These are phyloP conservation scores for Pectinophora gossypiella DNA, from an alignment of 1,140 invertebrate species.

Conservation along the genomic window DNA sequence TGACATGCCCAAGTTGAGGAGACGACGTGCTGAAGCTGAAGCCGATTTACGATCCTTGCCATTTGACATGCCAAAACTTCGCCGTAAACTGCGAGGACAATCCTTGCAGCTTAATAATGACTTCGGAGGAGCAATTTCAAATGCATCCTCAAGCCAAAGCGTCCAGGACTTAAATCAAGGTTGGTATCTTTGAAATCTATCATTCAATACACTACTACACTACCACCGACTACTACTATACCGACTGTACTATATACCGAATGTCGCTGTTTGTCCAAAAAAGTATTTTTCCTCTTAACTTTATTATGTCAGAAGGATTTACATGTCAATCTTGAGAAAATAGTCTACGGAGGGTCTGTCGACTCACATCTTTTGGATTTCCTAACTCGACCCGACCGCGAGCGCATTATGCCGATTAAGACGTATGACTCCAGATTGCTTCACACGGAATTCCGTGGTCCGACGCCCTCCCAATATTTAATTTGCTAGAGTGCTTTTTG, in stretches of 20 bases:
- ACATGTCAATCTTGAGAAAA: constrained; percentile 37
- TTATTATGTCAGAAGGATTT: constrained; percentile 39
- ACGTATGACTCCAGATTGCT: constrained; percentile 62
- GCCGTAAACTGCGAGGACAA: constrained; percentile 80
- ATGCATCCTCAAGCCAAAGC: constrained; percentile 87
- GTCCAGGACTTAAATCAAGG: constrained; percentile 82
- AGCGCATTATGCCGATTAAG: constrained; percentile 72
- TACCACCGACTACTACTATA: neutral
- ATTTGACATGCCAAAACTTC: constrained; percentile 92
- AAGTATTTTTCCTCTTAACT: constrained; percentile 14
- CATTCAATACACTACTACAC: neutral
- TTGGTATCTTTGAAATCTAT: constrained; percentile 22
- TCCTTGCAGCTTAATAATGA: constrained; percentile 64
- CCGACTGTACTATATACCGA: too few species aligned
- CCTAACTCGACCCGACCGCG: constrained; percentile 49
- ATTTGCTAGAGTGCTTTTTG: constrained; percentile 70
- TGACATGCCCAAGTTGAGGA: constrained; percentile 91
- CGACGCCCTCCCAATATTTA: constrained; percentile 64
- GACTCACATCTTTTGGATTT: constrained; percentile 35
- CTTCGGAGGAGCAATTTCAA: constrained; percentile 80
- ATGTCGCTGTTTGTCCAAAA: too few species aligned
- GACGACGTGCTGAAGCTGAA: constrained; percentile 80
- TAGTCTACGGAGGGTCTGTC: constrained; percentile 51
- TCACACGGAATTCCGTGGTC: constrained; percentile 42
- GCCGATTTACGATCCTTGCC: constrained; percentile 87